A percentile compares a stretch with the other conserved stretches of the same genome.
phyloP scores from a whole-genome alignment of 2,113 vertebrate species.

The Datnioides undecimradiatus region DNA sequence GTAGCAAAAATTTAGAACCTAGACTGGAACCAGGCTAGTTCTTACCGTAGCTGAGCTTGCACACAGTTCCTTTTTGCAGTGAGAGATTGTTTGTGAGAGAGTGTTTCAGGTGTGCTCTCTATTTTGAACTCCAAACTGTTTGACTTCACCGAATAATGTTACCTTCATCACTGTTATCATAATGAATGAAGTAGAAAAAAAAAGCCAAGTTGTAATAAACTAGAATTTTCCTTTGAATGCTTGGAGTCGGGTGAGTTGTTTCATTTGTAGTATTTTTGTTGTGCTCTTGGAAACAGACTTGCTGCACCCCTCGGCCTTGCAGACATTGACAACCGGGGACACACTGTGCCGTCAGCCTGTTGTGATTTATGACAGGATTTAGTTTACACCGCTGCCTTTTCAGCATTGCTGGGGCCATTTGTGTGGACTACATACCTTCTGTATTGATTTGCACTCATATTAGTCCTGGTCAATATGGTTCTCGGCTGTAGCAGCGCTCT shows the following conservation, averaged over 20 bases:
- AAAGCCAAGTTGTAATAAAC: neutral
- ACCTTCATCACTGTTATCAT: no score
- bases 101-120: no score
- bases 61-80: no score
- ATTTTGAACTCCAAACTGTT: no score
- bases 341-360: neutral
- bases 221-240: no score
- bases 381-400: conserved; percentile 23
- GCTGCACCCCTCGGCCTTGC: neutral
- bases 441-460: conserved; percentile 70
- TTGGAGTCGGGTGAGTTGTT: no score
- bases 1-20: neutral
- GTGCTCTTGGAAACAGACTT: conserved; percentile 2
- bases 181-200: neutral
- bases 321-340: conserved; percentile 21
- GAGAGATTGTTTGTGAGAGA: no score
- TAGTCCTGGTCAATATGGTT: conserved; percentile 63
- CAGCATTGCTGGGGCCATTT: conserved; percentile 32
- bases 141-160: neutral
- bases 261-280: neutral
- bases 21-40: neutral
- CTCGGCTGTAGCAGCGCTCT: conserved; percentile 24
- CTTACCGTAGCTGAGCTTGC: no score
- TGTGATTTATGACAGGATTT: conserved; percentile 57
- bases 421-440: conserved; percentile 29